Evolutionary conservation across 2,113 vertebrate species (phyloP).

Genomic region (Chaetodon auriga): DNA sequence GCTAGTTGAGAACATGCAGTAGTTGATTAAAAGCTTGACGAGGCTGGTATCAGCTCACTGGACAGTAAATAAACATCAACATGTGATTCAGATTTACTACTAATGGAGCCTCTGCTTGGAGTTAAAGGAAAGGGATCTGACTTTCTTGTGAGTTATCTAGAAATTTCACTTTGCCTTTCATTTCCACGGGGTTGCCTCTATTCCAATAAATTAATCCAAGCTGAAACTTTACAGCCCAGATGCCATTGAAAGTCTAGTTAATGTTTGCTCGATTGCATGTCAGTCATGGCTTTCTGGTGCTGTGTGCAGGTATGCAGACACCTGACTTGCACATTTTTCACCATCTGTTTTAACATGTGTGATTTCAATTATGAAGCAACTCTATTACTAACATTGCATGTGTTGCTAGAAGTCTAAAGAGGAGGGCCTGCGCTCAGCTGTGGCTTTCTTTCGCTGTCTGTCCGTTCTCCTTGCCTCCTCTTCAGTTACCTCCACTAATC

Average conservation of each 20-base stretch:
- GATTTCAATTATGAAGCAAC: background rate
- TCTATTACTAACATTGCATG: background rate
- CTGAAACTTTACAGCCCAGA: background rate
- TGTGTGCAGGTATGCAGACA: background rate
- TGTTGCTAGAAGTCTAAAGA: background rate
- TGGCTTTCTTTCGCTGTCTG: constrained; percentile 26
- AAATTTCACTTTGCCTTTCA: background rate
- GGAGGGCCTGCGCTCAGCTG: background rate
- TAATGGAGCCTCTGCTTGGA: background rate
- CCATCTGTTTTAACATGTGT: background rate
- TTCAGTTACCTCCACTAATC: constrained; percentile 35
- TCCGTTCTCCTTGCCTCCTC: constrained; percentile 6
- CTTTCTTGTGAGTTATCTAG: background rate
- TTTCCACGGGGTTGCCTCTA: background rate
- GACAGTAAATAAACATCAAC: background rate
- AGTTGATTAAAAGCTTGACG: background rate
- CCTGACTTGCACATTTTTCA: background rate
- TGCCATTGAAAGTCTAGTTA: constrained; percentile 34
- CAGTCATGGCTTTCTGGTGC: background rate
- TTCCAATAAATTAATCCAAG: constrained; percentile 3
- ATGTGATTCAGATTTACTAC: background rate
- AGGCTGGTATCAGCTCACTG: background rate
- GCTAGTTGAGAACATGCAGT: background rate
- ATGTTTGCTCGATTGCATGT: constrained; percentile 47
- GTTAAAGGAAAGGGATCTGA: background rate